Evolutionary conservation across 2,888 invertebrate genomes (phyloP), one percentile per base, ranked within the genome.

Genomic region (Flabesymbios commensalis): DNA sequence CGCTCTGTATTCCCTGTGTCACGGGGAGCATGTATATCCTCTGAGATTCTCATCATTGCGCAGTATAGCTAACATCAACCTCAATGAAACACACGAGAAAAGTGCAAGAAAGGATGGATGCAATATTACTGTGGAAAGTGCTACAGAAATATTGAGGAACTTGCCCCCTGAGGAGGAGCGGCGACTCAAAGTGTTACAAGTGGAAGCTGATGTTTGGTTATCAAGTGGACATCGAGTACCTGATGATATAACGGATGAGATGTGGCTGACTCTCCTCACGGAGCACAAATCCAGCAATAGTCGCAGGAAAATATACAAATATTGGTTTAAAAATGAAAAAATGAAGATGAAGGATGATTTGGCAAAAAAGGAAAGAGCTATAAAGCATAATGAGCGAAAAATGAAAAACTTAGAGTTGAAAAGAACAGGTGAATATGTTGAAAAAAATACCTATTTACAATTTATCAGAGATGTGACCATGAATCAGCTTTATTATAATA

Each of bases 401-500:
- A 48, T 19, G 42, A 31, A 31, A 42, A n/a, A 24, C 0, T 2
- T n/a, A 5, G 32, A 7, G 14, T 5, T 10, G 48, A 52, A 22
- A 54, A 36, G 36, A 39, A 41, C 43, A n/a, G 29, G 51, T 19
- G 39, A 2, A 24, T 43, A 26, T 10, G n/a, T 26, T 29, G 33
- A 33, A 19, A 62, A 57, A 45, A 66, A 68, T 31, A 59, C 58
- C 1, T 58, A 59, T 43, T n/a, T 54, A 39, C n/a, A 67, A 45
- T 59, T 61, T 31, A 28, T 68, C 4, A 57, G 57, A 32, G 59
- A 67, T 4, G 22, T 47, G 31, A 67, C 61, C 1, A 70, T 72
- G 64, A 66, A 63, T 26, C 14, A 49, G 17, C 64, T 60, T 39
- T 61, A 69, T 42, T 66, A 72, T 53, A 85, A 85, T 64, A 86